phyloP scores from a whole-genome alignment of 2,113 vertebrate genomes.

The Donacobius atricapilla region DNA sequence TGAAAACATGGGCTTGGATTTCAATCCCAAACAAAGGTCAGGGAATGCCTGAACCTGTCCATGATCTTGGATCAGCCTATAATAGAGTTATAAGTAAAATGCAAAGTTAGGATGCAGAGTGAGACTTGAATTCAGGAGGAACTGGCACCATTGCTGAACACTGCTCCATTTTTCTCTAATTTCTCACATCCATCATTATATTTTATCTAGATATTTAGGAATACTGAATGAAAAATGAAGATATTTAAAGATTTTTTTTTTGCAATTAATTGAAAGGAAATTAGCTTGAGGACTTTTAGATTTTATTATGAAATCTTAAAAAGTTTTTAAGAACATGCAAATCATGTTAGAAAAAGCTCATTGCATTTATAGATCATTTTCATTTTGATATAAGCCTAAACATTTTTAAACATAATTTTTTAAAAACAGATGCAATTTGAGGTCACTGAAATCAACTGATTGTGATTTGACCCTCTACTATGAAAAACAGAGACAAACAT shows the following conservation, averaged over 20 bases:
- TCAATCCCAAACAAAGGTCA: constrained; percentile 45
- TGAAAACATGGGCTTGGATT: not conserved
- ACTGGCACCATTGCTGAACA: not conserved
- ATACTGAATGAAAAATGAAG: not conserved
- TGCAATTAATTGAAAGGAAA: not conserved
- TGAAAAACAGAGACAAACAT: not conserved
- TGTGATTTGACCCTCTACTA: not conserved
- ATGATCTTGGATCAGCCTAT: not conserved
- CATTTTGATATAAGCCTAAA: not conserved
- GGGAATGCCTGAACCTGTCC: constrained; percentile 16
- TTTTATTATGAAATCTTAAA: not conserved
- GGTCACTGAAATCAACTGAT: not conserved
- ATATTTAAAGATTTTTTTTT: not conserved
- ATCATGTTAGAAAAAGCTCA: not conserved
- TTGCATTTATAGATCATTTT: not conserved
- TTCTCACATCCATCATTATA: not conserved
- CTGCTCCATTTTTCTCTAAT: not conserved
- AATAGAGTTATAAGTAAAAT: not conserved
- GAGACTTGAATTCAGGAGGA: not conserved
- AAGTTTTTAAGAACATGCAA: not conserved
- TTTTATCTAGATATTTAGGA: not conserved
- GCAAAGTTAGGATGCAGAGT: not conserved
- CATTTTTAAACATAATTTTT: not conserved
- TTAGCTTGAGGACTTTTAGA: not conserved
- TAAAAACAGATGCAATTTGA: not conserved